phyloP scores from a whole-genome alignment of 2,113 vertebrate genomes.

The Catharus minimus region DNA sequence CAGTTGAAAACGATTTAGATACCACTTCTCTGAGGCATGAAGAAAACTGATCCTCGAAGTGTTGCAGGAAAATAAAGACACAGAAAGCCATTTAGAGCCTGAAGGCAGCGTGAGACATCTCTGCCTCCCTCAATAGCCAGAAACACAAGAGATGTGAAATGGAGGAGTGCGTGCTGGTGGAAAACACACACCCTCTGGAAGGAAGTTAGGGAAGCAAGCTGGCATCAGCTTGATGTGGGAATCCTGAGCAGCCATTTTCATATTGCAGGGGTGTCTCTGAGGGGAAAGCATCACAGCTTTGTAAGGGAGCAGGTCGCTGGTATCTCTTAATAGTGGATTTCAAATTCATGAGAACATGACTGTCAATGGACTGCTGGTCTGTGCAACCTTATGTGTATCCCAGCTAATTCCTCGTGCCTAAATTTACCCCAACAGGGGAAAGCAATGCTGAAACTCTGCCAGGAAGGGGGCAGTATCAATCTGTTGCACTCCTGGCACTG shows the following conservation, averaged over 20 bases:
- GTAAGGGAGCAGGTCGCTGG: background rate
- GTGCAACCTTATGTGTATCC: background rate
- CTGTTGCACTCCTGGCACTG: background rate
- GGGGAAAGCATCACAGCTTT: background rate
- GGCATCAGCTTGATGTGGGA: background rate
- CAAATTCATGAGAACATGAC: background rate
- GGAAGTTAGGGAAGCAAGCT: background rate
- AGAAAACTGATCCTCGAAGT: conserved; percentile 61
- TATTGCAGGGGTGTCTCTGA: background rate
- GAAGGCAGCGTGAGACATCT: conserved; percentile 27
- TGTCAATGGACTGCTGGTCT: background rate
- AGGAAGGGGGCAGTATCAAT: conserved; percentile 23
- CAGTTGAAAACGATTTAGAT: conserved; percentile 56
- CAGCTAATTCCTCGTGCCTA: background rate
- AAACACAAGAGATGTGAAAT: conserved; percentile 30
- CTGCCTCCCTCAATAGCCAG: conserved; percentile 42
- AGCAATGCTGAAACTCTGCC: fast-evolving
- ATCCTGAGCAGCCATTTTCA: conserved; percentile 38
- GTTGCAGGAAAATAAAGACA: conserved; percentile 57
- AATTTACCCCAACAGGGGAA: fast-evolving
- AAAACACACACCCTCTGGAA: conserved; percentile 28
- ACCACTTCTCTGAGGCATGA: conserved; percentile 51
- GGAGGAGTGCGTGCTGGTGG: background rate
- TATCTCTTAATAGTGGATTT: background rate
- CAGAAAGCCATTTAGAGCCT: conserved; percentile 53